Evolutionary conservation across 2,797 vertebrate genomes (phyloP).

Genomic region (Tauraco hartlaubi): DNA sequence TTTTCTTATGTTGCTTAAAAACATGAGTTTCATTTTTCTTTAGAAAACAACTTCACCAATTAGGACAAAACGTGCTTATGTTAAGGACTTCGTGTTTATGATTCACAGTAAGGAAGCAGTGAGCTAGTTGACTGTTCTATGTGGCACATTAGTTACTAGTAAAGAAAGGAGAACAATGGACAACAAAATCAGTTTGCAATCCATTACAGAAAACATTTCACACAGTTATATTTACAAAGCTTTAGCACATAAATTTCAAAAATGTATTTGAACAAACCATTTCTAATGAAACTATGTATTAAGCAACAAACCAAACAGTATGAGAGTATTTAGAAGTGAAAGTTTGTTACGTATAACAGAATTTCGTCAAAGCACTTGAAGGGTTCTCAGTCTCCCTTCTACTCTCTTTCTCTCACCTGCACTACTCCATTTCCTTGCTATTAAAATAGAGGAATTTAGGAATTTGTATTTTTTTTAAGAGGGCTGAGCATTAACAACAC

Average conservation of each 20-base stretch:
- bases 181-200: not conserved
- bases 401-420: not conserved
- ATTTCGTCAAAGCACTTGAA: not conserved
- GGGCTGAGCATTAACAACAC: not conserved
- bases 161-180: not conserved
- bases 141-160: not conserved
- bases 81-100: not conserved
- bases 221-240: not conserved
- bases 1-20: not conserved
- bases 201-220: not conserved
- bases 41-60: not conserved
- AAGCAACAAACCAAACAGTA: not conserved
- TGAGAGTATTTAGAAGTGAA: not conserved
- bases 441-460: not conserved
- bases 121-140: not conserved
- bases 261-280: not conserved
- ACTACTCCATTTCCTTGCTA: not conserved
- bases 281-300: not conserved
- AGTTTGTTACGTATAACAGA: not conserved
- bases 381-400: not conserved
- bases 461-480: not conserved
- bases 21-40: not conserved
- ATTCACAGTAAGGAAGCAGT: not conserved
- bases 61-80: not conserved
- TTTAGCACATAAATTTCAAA: not conserved